Evolutionary conservation across 2,888 invertebrate genomes (phyloP).

Genomic region (Nomada fabriciana): DNA sequence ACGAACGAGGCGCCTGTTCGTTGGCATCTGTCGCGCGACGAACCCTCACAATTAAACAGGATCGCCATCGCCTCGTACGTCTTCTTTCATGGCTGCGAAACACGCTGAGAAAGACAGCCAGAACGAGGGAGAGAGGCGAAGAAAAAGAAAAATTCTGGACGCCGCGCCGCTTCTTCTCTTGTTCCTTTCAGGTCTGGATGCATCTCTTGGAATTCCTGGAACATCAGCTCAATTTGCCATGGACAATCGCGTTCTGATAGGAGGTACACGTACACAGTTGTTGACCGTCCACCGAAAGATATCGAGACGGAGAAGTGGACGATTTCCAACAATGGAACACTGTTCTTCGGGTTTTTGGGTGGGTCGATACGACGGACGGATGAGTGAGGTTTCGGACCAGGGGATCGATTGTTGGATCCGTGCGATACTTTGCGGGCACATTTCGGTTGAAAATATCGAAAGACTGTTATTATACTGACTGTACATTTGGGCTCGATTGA

Average conservation of each 20-base stretch:
- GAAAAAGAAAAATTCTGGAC: neutral
- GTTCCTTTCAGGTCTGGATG: no score
- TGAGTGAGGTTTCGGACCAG: neutral
- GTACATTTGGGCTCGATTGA: no score
- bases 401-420: neutral
- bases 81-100: constrained; percentile 41
- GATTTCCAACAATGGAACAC: neutral
- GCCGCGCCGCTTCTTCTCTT: neutral
- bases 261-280: neutral
- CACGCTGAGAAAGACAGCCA: neutral
- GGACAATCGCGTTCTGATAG: constrained; percentile 29
- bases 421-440: no score
- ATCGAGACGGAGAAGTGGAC: neutral
- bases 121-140: no score
- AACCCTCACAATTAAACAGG: constrained; percentile 75
- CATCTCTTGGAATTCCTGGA: neutral
- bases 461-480: no score
- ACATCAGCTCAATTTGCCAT: constrained; percentile 34
- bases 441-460: no score
- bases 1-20: constrained; percentile 72
- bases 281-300: neutral
- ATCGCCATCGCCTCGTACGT: constrained; percentile 62
- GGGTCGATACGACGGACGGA: neutral
- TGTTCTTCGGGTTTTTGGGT: neutral
- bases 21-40: constrained; percentile 74